phyloP scores from a whole-genome alignment of 2,888 invertebrate genomes.

The Thelaira solivaga region DNA sequence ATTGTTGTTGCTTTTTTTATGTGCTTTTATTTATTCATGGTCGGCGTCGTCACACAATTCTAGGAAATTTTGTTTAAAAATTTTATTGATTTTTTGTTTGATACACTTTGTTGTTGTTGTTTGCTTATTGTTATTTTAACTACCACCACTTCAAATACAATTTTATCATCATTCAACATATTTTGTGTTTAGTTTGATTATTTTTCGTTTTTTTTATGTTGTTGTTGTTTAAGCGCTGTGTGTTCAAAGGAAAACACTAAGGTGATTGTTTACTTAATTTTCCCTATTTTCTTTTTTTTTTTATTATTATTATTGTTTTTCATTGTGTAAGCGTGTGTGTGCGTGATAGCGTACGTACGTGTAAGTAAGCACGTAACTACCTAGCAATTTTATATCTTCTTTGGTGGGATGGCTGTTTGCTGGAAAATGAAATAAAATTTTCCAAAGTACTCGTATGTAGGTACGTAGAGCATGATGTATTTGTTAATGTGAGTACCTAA shows the following conservation, averaged over 20 bases:
- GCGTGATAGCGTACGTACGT: too few species aligned
- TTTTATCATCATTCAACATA: not conserved
- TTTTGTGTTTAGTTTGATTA: too few species aligned
- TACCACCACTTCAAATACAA: conserved; percentile 38
- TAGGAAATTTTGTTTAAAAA: conserved; percentile 47
- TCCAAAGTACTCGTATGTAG: not conserved
- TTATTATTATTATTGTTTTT: too few species aligned
- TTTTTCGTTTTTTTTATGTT: not conserved
- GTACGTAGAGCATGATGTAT: too few species aligned
- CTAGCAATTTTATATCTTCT: too few species aligned
- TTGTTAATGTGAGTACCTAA: too few species aligned
- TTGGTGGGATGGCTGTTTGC: conserved; percentile 7
- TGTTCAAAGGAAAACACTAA: too few species aligned
- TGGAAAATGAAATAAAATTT: conserved; percentile 2
- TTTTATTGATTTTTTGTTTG: conserved; percentile 52
- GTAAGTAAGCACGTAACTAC: too few species aligned
- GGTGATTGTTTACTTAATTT: conserved; percentile 17
- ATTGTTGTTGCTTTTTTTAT: not conserved
- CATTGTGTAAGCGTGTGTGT: too few species aligned
- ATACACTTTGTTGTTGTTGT: not conserved
- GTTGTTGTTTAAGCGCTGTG: not conserved
- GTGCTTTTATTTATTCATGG: conserved; percentile 8
- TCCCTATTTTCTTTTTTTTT: not conserved
- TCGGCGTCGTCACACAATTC: conserved; percentile 33
- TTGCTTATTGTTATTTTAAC: not conserved